Evolutionary conservation across 1,140 invertebrate species (phyloP).

Genomic region (Cotesia typhae): DNA sequence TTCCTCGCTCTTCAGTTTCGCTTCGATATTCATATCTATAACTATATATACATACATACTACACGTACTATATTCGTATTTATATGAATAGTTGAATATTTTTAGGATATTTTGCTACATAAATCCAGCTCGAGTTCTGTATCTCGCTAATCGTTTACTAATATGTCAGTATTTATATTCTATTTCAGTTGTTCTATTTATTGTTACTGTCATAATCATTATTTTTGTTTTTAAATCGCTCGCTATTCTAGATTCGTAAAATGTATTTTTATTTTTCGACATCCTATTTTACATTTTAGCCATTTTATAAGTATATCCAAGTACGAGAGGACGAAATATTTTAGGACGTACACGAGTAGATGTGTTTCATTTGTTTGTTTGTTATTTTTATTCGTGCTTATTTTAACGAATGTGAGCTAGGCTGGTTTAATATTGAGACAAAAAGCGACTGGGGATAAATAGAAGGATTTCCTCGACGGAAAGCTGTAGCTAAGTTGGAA

Average conservation of each 20-base stretch:
- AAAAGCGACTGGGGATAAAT: constrained; percentile 32
- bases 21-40: neutral
- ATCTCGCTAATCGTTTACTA: neutral
- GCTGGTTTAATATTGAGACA: constrained; percentile 22
- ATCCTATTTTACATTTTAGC: neutral
- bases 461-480: constrained; percentile 11
- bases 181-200: constrained; percentile 5
- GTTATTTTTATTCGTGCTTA: constrained; percentile 9
- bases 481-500: constrained; percentile 25
- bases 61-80: too few species aligned
- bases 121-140: constrained; percentile 17
- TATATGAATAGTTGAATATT: constrained; percentile 2
- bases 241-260: neutral
- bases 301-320: constrained; percentile 12
- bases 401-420: constrained; percentile 15
- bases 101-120: constrained; percentile 8
- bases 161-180: neutral
- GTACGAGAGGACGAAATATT: constrained; percentile 4
- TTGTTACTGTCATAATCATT: constrained; percentile 8
- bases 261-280: neutral
- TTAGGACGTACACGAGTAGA: constrained; percentile 11
- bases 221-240: constrained; percentile 1
- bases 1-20: constrained; percentile 9
- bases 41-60: neutral
- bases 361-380: constrained; percentile 11